Evolutionary conservation across 2,113 vertebrate species (phyloP).

Genomic region (Apodemus sylvaticus): DNA sequence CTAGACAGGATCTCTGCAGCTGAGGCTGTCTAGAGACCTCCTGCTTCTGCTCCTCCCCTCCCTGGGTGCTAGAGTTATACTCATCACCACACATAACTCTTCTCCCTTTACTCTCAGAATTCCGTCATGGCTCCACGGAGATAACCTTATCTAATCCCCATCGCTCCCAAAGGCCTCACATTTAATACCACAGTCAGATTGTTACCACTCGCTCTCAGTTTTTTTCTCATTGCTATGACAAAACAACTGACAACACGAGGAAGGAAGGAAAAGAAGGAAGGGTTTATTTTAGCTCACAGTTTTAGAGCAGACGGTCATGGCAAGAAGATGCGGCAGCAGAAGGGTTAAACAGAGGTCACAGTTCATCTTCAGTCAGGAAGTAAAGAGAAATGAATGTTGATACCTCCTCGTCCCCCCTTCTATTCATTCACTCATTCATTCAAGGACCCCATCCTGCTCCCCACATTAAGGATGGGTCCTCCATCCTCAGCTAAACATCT

Average conservation of each 20-base stretch:
- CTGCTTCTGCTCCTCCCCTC: not conserved
- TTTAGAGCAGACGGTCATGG: not conserved
- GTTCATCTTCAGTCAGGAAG: not conserved
- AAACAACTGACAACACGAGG: not conserved
- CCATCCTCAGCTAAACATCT: not conserved
- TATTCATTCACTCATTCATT: not conserved
- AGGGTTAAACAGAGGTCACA: too few species aligned
- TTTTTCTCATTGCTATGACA: not conserved
- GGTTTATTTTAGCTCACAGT: not conserved
- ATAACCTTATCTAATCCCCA: not conserved
- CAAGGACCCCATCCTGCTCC: not conserved
- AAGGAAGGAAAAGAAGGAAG: too few species aligned
- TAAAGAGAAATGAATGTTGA: not conserved
- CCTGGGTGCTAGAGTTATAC: not conserved
- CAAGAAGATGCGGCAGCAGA: not conserved
- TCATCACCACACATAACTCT: not conserved
- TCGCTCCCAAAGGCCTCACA: not conserved
- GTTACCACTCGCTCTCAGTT: not conserved
- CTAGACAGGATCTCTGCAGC: not conserved
- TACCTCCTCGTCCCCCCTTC: too few species aligned
- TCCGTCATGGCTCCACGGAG: not conserved
- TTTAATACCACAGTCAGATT: not conserved
- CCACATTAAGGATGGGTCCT: not conserved
- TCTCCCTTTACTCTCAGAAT: not conserved
- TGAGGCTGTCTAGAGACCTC: not conserved